phyloP scores from a whole-genome alignment of 2,888 invertebrate genomes.

The Lepidonotus clava region DNA sequence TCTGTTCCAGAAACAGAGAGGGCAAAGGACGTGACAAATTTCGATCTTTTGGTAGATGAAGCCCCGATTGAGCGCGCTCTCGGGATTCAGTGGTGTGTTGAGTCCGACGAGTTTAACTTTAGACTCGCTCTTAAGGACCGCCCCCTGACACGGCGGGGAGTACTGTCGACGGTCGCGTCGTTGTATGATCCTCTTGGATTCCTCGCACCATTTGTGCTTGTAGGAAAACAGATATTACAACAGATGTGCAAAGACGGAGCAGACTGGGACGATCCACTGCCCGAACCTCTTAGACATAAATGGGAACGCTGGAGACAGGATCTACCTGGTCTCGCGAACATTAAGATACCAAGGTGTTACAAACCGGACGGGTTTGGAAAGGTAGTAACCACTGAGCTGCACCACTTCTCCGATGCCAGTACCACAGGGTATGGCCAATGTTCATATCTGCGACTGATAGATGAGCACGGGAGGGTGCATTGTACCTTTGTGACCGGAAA shows the following conservation, averaged over 20 bases:
- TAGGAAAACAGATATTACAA: slow-evolving; percentile 65
- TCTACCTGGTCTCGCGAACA: neutral
- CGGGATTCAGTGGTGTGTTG: slow-evolving; percentile 60
- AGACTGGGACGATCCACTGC: slow-evolving; percentile 67
- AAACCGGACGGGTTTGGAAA: slow-evolving; percentile 21
- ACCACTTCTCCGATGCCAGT: slow-evolving; percentile 60
- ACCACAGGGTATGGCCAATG: slow-evolving; percentile 57
- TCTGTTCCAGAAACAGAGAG: slow-evolving; percentile 61
- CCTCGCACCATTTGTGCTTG: slow-evolving; percentile 64
- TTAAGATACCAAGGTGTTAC: slow-evolving; percentile 33
- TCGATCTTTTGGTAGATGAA: slow-evolving; percentile 58
- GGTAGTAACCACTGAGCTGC: slow-evolving; percentile 15
- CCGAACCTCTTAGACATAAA: slow-evolving; percentile 55
- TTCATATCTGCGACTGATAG: slow-evolving; percentile 43
- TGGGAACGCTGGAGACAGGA: slow-evolving; percentile 64
- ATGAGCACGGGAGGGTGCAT: slow-evolving; percentile 39
- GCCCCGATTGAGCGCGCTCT: slow-evolving; percentile 56
- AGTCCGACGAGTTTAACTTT: slow-evolving; percentile 54
- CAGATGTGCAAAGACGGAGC: slow-evolving; percentile 59
- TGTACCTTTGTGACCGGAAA: slow-evolving; percentile 56
- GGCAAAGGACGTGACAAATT: slow-evolving; percentile 48
- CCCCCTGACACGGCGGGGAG: slow-evolving; percentile 59
- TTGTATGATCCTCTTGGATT: slow-evolving; percentile 64
- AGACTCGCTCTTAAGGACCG: slow-evolving; percentile 56
- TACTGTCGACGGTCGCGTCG: slow-evolving; percentile 61